Conservation (phyloP, 2,797 vertebrate genomes). For the Sebastes baramenuke region DNA sequence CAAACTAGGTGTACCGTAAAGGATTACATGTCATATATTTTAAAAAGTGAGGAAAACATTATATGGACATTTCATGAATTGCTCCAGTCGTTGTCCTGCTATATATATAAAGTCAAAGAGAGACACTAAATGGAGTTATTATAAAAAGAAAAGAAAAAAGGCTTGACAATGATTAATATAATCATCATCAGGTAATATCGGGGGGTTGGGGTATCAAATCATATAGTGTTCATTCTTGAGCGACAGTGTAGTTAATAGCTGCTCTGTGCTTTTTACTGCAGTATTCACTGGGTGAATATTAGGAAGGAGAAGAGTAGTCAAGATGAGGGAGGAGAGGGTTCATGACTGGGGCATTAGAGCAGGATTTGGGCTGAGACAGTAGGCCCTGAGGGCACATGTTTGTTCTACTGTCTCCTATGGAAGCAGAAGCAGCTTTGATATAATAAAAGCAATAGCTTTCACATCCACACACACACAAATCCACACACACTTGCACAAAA, state of each 20-base stretch:
- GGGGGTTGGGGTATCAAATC: slow-evolving; percentile 10
- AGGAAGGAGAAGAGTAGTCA: slow-evolving; percentile 37
- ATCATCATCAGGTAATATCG: slow-evolving; percentile 21
- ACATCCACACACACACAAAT: neutral
- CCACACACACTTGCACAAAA: slow-evolving; percentile 17
- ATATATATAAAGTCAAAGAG: slow-evolving; percentile 35
- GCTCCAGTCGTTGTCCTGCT: neutral
- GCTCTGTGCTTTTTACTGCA: slow-evolving; percentile 54
- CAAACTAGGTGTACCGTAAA: neutral
- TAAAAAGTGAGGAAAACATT: neutral
- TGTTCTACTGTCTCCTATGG: slow-evolving; percentile 63
- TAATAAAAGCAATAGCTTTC: slow-evolving; percentile 37
- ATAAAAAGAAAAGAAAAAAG: slow-evolving; percentile 2
- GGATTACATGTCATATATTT: neutral
- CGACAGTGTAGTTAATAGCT: neutral
- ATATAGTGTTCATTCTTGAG: neutral
- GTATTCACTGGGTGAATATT: slow-evolving; percentile 56
- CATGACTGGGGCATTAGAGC: slow-evolving; percentile 59
- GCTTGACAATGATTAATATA: slow-evolving; percentile 19
- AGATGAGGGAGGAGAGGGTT: slow-evolving; percentile 59
- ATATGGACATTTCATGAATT: neutral
- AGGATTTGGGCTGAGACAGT: slow-evolving; percentile 67
- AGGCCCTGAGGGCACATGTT: slow-evolving; percentile 33
- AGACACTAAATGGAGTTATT: slow-evolving; percentile 26
- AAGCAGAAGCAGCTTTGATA: slow-evolving; percentile 60